Base-by-base conservation (phyloP, 2,888 invertebrate genomes). In the Torymus tubicola region DNA sequence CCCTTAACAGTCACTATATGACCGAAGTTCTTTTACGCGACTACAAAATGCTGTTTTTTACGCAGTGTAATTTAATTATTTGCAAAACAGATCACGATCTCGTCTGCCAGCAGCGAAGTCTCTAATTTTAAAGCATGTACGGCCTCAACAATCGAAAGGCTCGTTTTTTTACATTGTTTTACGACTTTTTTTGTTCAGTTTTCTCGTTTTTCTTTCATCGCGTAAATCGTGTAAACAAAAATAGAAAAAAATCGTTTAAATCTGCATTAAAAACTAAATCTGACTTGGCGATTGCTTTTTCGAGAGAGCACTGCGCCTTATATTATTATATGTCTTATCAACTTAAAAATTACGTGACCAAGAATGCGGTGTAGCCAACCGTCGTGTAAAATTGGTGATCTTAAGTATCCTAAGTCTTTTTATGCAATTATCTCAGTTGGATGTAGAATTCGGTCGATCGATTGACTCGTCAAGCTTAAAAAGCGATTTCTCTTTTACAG, bases 301-400 rank as follows among this genome's bases (percentile, higher is more conserved):
- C 50, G 57, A 21, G 16, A 73, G 42, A 78, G 52, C 61, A 42
- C 67, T 57, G 68, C 70, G 65, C 65, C 65, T 65, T 70, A 74
- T 12, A 65, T 80, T 70, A 80, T 12, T 5, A 31, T 14, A 68
- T 67, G 58, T 55, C 13, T 61, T 21, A 64, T 55, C 16, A 72
- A 76, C 76, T 61, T 80, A 72, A 72, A 72, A 76, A 72, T 76
- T 80, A 82, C 78, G 65, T 78, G 84, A 81, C 84, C 85, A 85
- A 87, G 86, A 84, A 86, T 85, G 87, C 86, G 86, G 24, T 71
- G 85, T 85, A 87, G 84, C 85, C 86, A 85, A 81, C 74, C 73
- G 80, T 83, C 82, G 76, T 83, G 74, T 79, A 81, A 79, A 84
- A 83, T 84, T 81, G 75, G 83, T 84, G 82, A 83, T 80, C 55